phyloP scores from a whole-genome alignment of 2,888 invertebrate genomes.

The Nebria brevicollis region DNA sequence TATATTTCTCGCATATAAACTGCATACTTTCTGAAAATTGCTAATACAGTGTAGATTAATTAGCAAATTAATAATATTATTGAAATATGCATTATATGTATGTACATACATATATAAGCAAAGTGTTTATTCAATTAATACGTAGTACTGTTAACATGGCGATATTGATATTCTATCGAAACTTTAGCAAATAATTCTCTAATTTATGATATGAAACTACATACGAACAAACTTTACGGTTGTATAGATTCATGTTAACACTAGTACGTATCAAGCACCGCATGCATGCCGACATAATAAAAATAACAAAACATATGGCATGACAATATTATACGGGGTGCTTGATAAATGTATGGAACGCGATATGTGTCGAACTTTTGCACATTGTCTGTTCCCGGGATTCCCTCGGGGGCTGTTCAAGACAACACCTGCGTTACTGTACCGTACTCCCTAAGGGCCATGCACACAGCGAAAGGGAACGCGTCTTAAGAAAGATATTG shows the following conservation, averaged over 20 bases:
- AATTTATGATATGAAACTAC: constrained; percentile 6
- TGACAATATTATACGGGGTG: constrained; percentile 6
- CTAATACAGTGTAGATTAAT: too few relatives aligned
- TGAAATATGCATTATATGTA: too few relatives aligned
- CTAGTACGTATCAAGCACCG: background rate
- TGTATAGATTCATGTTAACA: background rate
- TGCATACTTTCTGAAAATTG: too few relatives aligned
- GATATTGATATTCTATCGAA: too few relatives aligned
- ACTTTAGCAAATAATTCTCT: background rate
- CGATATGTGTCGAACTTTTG: constrained; percentile 20
- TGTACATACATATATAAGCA: too few relatives aligned
- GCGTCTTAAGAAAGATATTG: background rate
- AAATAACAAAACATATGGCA: background rate
- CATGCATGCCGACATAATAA: background rate
- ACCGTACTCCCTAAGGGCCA: background rate
- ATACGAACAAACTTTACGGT: background rate
- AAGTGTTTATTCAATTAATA: background rate
- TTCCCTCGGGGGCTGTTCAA: constrained; percentile 19
- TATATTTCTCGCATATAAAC: too few relatives aligned
- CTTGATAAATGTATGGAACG: constrained; percentile 17
- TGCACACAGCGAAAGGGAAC: background rate
- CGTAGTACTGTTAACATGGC: background rate
- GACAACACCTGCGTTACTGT: constrained; percentile 27
- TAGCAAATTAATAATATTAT: too few relatives aligned
- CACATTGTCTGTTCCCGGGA: constrained; percentile 6